Base-by-base conservation (phyloP, 2,797 vertebrate species). In the Epinephelus coioides region DNA sequence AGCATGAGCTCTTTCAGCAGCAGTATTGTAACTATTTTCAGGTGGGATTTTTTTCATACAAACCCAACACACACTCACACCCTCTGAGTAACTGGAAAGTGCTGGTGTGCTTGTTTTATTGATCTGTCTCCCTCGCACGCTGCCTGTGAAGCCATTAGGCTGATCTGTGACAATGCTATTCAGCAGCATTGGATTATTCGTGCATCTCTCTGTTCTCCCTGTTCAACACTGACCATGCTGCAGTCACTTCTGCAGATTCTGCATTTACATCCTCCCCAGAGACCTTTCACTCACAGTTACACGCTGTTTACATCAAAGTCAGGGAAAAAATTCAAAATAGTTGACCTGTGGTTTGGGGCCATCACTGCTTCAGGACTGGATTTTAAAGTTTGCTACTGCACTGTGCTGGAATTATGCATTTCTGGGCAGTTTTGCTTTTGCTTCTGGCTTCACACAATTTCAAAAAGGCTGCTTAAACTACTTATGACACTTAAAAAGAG, bases 241-340 rank as follows among this genome's bases (percentile, higher is more conserved):
- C 69, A 38, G 46, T 7, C 9, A 11, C 59, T 23, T 73, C 10
- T 69, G 66, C 69, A 72, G 5, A 61, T 46, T 34, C 68, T 67
- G 62, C 74, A 79, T 81, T 57, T 65, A 49, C 69, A 46, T 65
- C 57, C 3, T 47, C 73, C 66, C 51, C 30, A 3, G 40, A 80
- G 62, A 76, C 46, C 56, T 51, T 46, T 81, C 61, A 25, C 44
- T 73, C 44, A 21, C 34, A 56, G 53, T 69, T 55, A 21, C 19
- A 47, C 0, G 6, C 74, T 50, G 73, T 72, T 86, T 79, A 69
- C 77, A 69, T 79, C 84, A 79, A 83, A 83, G 69, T 66, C 77
- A n/a, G 30, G 49, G 25, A n/a, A 73, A 79, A 55, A 64, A n/a
- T 51, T 70, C 30, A 23, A 5, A 79, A 50, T 1, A 15, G 25